Evolutionary conservation across 2,797 vertebrate species (phyloP), one percentile per base, ranked within the genome.

Genomic region (Cirrhinus mrigala): DNA sequence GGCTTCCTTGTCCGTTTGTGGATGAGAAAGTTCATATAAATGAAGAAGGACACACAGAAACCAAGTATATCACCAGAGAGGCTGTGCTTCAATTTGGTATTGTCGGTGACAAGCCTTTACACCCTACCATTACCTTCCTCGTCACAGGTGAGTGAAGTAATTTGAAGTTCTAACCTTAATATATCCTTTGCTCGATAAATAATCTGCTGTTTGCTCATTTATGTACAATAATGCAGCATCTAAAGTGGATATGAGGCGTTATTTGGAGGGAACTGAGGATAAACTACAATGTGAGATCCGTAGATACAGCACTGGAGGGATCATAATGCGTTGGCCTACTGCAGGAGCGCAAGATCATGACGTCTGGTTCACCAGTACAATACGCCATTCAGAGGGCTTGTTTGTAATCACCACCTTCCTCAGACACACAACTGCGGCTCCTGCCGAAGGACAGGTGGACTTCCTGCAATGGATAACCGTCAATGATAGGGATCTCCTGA

Each of bases 1-100:
- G 94, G 94, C 87, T 96, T 73, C 91, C 94, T 3, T 96, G 96
- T 87, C 76, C 85, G n/a, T 94, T 96, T 90, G 87, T 60, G 4
- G 95, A 96, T 82, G 93, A 95, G 48, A 75, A n/a, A 0, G 20
- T 92, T 7, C 18, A 5, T 4, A 0, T 54, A 22, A 92, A 93
- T 37, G 2, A 7, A 0, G 86, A 92, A 0, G 88, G 90, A 6
- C 79, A 73, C 33, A 46, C 1, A 0, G 93, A 94, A 18, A 92
- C 91, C 0, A 48, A 78, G 22, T 87, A 79, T 80, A 46, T 80
- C 29, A 73, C 70, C 83, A 92, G 93, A 91, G 79, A 93, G 58
- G 93, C 92, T 4, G 81, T 91, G 83, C 87, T 96, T 87, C 95
- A 95, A 90, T 96, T 95, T 87, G 94, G 94, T 22, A 82, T 89